Conservation (phyloP, 2,797 vertebrate genomes). For the Parotocinclus haroldoi region DNA sequence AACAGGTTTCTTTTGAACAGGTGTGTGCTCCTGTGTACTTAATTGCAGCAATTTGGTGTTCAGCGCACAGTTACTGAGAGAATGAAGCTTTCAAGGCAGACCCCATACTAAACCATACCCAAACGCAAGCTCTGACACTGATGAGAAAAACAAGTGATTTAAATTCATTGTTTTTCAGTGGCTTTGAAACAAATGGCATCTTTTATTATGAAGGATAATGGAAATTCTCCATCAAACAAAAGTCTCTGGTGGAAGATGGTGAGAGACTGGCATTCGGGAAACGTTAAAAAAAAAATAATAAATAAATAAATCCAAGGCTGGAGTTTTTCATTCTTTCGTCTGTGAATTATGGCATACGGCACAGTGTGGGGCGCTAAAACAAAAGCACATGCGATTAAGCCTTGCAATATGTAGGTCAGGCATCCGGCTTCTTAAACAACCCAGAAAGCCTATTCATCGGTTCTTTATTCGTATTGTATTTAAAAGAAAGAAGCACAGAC, state of each 20-base stretch:
- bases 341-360: constrained; percentile 45
- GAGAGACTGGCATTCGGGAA: constrained; percentile 56
- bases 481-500: constrained; percentile 51
- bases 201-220: constrained; percentile 37
- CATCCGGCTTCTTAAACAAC: constrained; percentile 49
- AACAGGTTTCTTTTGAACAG: too few species aligned
- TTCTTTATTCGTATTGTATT: constrained; percentile 16
- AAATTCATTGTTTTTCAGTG: constrained; percentile 27
- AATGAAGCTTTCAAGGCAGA: not conserved
- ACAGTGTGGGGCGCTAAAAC: constrained; percentile 56
- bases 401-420: constrained; percentile 57
- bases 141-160: constrained; percentile 14
- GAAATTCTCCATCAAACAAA: constrained; percentile 28
- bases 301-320: not conserved
- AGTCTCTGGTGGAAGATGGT: constrained; percentile 41
- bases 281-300: constrained; percentile 39
- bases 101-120: not conserved
- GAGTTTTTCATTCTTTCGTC: constrained; percentile 23
- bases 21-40: too few species aligned
- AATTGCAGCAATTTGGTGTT: too few species aligned
- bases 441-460: constrained; percentile 32
- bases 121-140: not conserved
- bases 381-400: constrained; percentile 47
- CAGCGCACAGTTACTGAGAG: too few species aligned
- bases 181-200: constrained; percentile 22